These are phyloP conservation scores for Cottus gobio DNA, from an alignment of 2,113 vertebrate genomes.

Conservation along the genomic window DNA sequence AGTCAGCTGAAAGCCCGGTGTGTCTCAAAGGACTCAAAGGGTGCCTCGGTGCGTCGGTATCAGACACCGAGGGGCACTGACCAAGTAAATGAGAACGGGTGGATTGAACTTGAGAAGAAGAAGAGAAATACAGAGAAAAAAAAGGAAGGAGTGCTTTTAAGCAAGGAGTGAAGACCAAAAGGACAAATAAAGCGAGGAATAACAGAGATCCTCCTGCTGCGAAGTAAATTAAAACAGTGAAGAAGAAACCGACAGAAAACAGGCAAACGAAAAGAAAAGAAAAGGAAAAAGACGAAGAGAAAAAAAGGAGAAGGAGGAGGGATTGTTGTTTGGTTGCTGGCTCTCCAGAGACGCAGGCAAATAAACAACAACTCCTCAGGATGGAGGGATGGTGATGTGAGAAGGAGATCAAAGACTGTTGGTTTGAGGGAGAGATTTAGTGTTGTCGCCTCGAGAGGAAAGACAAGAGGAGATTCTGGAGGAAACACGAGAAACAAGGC, in stretches of 20 bases:
- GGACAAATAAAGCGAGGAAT: neutral
- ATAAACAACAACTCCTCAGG: slow-evolving; percentile 46
- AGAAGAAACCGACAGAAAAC: neutral
- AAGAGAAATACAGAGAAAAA: neutral
- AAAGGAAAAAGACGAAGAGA: neutral
- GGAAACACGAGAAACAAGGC: neutral
- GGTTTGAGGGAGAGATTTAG: slow-evolving; percentile 23
- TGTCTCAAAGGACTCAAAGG: neutral
- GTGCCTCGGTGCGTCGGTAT: neutral
- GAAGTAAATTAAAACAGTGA: neutral
- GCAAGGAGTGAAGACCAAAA: neutral
- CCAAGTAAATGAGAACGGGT: neutral
- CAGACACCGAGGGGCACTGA: neutral
- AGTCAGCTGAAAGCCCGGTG: neutral
- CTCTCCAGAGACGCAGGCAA: slow-evolving; percentile 43
- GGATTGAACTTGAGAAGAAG: neutral
- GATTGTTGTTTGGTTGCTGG: slow-evolving; percentile 18
- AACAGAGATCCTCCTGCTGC: neutral
- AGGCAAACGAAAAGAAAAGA: neutral
- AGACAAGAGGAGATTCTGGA: neutral
- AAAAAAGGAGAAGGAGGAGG: neutral
- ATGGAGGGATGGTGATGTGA: slow-evolving; percentile 20
- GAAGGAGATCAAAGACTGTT: slow-evolving; percentile 47
- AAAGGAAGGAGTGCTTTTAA: neutral
- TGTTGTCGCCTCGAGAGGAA: slow-evolving; percentile 19